A percentile compares a stretch with the other conserved stretches of the same genome.
Evolutionary conservation across 2,888 invertebrate species (phyloP).

Genomic region (Odontocolon sp.): DNA sequence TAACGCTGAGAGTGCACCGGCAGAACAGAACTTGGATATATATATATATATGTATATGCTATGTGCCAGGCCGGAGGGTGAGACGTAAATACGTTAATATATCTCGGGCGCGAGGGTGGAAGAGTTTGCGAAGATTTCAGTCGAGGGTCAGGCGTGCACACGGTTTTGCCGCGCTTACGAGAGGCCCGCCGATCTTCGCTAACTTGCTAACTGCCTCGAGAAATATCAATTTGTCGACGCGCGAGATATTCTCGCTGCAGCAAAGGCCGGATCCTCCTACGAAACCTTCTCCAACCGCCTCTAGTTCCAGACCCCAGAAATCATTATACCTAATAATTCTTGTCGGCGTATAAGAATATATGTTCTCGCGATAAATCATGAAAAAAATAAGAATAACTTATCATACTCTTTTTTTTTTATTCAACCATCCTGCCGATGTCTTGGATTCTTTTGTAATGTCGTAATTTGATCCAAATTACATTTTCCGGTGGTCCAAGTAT

Average conservation of each 20-base stretch:
- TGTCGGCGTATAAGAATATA: conserved; percentile 18
- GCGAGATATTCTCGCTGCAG: conserved; percentile 27
- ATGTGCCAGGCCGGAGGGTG: conserved; percentile 64
- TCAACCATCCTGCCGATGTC: not conserved
- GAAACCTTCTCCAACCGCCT: not conserved
- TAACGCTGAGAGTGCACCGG: conserved; percentile 62
- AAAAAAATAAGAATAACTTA: not conserved
- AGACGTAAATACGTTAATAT: conserved; percentile 74
- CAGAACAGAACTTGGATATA: conserved; percentile 42
- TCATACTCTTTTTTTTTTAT: too few species aligned
- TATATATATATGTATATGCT: too few species aligned
- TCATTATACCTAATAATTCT: conserved; percentile 41
- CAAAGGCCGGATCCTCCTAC: conserved; percentile 1
- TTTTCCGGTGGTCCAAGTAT: too few species aligned
- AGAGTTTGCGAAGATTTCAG: conserved; percentile 39
- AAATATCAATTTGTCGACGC: conserved; percentile 59
- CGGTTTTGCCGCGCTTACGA: not conserved
- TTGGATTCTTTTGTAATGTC: not conserved
- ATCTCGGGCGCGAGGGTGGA: conserved; percentile 62
- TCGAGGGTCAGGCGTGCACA: too few species aligned
- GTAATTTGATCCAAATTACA: too few species aligned
- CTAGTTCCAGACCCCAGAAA: conserved; percentile 45
- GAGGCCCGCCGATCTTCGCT: conserved; percentile 35
- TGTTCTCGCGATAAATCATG: conserved; percentile 3
- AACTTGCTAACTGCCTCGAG: conserved; percentile 53